phyloP scores from a whole-genome alignment of 2,797 vertebrate genomes.

The Gymnodraco acuticeps region DNA sequence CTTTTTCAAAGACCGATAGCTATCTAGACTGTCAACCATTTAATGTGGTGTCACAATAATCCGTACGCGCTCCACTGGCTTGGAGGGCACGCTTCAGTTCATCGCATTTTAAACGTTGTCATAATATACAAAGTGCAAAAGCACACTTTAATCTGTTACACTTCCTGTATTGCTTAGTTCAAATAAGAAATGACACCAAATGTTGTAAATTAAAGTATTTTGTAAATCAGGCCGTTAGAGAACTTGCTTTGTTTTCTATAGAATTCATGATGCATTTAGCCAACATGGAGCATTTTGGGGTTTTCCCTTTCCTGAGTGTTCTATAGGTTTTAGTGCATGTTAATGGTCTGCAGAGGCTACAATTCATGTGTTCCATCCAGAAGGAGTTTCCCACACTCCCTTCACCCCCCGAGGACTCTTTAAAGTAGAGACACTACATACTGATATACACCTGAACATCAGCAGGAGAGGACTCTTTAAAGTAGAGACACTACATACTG shows the following conservation, averaged over 20 bases:
- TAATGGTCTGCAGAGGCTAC: no score
- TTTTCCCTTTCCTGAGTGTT: no score
- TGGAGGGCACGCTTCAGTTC: constrained; percentile 40
- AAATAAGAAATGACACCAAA: not conserved
- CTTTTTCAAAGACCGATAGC: constrained; percentile 60
- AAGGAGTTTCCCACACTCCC: no score
- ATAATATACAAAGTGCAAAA: constrained; percentile 14
- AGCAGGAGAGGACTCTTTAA: no score
- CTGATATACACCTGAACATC: no score
- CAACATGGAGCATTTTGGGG: no score
- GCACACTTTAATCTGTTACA: not conserved
- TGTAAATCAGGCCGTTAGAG: not conserved
- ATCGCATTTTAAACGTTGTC: constrained; percentile 24
- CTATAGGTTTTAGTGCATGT: no score
- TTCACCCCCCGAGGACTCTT: no score
- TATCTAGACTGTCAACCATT: constrained; percentile 41
- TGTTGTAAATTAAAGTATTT: not conserved
- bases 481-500: no score
- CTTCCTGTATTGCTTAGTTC: not conserved
- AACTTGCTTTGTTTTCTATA: not conserved
- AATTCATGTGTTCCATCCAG: no score
- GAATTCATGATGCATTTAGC: not conserved
- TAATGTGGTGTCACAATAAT: constrained; percentile 50
- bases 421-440: no score
- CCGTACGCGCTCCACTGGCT: constrained; percentile 33